Percentiles rank a stretch among this genome's conserved stretches.
These are phyloP conservation scores for Hemiprocne comata DNA, from an alignment of 2,113 vertebrate genomes.

Conservation along the genomic window DNA sequence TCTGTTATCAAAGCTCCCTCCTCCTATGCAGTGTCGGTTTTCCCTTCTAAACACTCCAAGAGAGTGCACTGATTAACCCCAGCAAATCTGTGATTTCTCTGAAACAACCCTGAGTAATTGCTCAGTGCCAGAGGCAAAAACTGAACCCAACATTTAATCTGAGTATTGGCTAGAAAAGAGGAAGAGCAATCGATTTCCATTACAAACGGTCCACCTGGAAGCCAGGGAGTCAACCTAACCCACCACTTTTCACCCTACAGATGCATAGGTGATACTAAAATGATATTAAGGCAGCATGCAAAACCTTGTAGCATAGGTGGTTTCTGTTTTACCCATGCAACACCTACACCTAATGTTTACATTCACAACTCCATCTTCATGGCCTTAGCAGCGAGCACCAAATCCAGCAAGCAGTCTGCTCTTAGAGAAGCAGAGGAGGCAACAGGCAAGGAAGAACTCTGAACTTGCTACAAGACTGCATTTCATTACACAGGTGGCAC, in stretches of 20 bases:
- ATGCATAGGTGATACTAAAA: background rate
- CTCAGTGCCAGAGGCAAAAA: background rate
- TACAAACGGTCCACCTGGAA: background rate
- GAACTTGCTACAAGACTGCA: background rate
- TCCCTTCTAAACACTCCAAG: background rate
- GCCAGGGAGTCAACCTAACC: background rate
- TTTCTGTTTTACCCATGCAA: background rate
- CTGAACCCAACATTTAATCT: background rate
- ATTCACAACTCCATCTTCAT: background rate
- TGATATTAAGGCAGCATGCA: background rate
- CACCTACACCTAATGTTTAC: background rate
- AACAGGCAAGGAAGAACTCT: background rate
- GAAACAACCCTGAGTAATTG: background rate
- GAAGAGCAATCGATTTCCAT: background rate
- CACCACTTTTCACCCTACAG: background rate
- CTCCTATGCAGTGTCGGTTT: background rate
- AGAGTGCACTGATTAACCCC: background rate
- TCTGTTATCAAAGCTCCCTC: background rate
- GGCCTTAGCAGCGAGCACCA: background rate
- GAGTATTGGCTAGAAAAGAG: background rate
- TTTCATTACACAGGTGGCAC: background rate
- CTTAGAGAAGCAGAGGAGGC: background rate
- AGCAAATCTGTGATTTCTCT: background rate
- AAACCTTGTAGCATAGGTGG: background rate
- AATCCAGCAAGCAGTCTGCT: background rate